Percentiles rank a stretch among this genome's conserved stretches.
Evolutionary conservation across 2,888 invertebrate genomes (phyloP).

Genomic region (Melanchra persicariae): DNA sequence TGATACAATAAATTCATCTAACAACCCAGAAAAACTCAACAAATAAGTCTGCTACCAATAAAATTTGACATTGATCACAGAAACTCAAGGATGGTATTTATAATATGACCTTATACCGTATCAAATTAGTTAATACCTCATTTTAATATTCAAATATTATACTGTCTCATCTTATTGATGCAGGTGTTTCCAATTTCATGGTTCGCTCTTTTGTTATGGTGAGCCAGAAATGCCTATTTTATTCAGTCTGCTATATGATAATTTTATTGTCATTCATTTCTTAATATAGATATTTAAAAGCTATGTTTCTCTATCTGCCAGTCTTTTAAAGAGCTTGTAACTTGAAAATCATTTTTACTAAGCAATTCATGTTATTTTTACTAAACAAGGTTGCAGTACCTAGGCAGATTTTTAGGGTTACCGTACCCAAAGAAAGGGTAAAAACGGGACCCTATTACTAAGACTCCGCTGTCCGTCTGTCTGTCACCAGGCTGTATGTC

Average conservation of each 20-base stretch:
- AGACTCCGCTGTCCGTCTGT: no score
- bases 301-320: no score
- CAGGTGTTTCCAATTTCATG: constrained; percentile 37
- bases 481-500: no score
- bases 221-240: constrained; percentile 4
- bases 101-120: constrained; percentile 33
- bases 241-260: no score
- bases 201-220: constrained; percentile 12
- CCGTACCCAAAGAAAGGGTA: no score
- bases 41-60: constrained; percentile 17
- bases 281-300: not conserved
- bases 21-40: not conserved
- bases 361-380: no score
- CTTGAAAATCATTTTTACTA: not conserved
- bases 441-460: no score
- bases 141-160: constrained; percentile 51
- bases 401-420: no score
- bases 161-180: not conserved
- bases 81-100: constrained; percentile 38
- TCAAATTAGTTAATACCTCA: constrained; percentile 45
- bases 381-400: no score
- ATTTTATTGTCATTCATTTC: not conserved
- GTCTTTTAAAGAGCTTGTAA: not conserved
- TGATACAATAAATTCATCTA: constrained; percentile 3
- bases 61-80: constrained; percentile 41